Evolutionary conservation across 2,888 invertebrate genomes (phyloP).

Genomic region (Glaucopsyche alexis): DNA sequence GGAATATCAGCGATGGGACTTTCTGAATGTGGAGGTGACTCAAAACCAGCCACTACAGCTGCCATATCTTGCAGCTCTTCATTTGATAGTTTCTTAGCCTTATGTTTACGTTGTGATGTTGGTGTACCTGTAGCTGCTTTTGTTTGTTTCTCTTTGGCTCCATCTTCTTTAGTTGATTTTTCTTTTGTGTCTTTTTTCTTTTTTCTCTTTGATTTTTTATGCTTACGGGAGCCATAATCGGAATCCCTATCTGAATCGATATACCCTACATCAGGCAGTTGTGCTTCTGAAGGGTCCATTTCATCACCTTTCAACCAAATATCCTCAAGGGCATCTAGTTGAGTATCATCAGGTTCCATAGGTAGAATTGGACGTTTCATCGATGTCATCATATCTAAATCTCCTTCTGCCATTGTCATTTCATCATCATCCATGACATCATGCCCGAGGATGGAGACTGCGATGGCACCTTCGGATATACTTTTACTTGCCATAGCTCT

Average conservation of each 20-base stretch:
- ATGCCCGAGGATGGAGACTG: slow-evolving; percentile 81
- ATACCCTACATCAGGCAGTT: slow-evolving; percentile 70
- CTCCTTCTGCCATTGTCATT: slow-evolving; percentile 77
- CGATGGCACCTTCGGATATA: slow-evolving; percentile 80
- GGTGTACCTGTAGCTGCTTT: slow-evolving; percentile 33
- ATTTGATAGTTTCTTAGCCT: slow-evolving; percentile 59
- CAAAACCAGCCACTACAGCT: slow-evolving; percentile 61
- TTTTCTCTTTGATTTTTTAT: slow-evolving; percentile 54
- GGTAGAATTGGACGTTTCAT: slow-evolving; percentile 70
- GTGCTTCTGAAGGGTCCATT: slow-evolving; percentile 81
- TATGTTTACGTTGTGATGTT: slow-evolving; percentile 47
- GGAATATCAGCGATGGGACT: slow-evolving; percentile 41
- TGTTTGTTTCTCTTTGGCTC: slow-evolving; percentile 44
- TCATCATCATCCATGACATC: slow-evolving; percentile 77
- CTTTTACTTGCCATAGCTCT: slow-evolving; percentile 79
- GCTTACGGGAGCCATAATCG: slow-evolving; percentile 62
- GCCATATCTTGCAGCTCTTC: slow-evolving; percentile 62
- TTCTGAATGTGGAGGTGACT: slow-evolving; percentile 61
- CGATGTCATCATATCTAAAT: slow-evolving; percentile 75
- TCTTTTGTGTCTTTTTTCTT: slow-evolving; percentile 55
- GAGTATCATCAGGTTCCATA: slow-evolving; percentile 84
- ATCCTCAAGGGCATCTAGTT: slow-evolving; percentile 86
- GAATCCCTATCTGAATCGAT: slow-evolving; percentile 74
- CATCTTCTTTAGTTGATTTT: slow-evolving; percentile 51
- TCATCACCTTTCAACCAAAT: slow-evolving; percentile 91